Base-by-base conservation (phyloP, 2,888 invertebrate genomes). In the Dichetophora obliterata region DNA sequence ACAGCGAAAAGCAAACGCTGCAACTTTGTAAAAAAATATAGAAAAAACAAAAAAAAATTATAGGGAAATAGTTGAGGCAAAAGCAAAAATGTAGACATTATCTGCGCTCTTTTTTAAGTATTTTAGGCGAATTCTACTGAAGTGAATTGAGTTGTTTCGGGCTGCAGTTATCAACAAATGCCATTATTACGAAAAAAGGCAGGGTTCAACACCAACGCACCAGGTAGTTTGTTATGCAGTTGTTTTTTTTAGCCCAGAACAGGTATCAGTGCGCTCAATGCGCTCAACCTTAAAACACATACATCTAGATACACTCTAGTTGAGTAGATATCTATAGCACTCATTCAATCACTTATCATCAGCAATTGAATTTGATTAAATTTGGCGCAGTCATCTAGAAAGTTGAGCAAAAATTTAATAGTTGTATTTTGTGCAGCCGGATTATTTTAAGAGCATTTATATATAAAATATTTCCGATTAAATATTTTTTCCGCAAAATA, bases 401-500 rank as follows among this genome's bases (percentile, higher is more conserved):
- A 43, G 43, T 43, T 43, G 3, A 11, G 14, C 43, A 43, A 11
- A 43, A 11, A 43, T 43, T 43, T 43, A 43, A 43, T 43, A 43
- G 43, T 43, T 43, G 14, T 43, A 43, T 43, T 43, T 43, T 3
- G 1, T 43, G 11, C 14, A 1, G 11, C 14, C 43, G 14, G 14
- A 43, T 43, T 43, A 43, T 43, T 43, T 43, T 14, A 11, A 43
- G 11, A 11, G 43, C 43, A 11, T 43, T 43, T 43, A 43, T 14
- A 43, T 43, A 43, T 43, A 11, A 43, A 63, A 63, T 63, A 31
- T 31, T 63, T 63, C 63, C 63, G 63, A 34, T 63, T 27, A 31
- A 63, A 34, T 63, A 11, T 31, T 31, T 31, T 27, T 22, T 48
- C 50, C 14, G 34, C 68, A 52, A 24, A 16, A 50, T 16, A 27